These are phyloP conservation scores for Falcunculus frontatus DNA, from an alignment of 2,113 vertebrate genomes.

Conservation along the genomic window DNA sequence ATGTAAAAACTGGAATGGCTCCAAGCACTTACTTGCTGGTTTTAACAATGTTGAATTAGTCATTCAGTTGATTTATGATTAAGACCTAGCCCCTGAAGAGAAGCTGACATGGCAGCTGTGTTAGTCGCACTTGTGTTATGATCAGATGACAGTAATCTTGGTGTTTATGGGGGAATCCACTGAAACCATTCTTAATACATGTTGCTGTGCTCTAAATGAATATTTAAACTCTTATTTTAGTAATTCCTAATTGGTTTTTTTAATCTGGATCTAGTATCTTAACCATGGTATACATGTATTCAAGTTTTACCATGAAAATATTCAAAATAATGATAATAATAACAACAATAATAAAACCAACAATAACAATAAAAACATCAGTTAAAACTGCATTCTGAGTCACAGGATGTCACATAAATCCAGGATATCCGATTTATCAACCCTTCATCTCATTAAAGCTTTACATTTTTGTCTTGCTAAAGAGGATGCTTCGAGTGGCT, in stretches of 20 bases:
- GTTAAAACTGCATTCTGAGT: conserved; percentile 10
- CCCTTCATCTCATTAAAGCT: conserved; percentile 39
- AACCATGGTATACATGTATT: not conserved
- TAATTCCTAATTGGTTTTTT: not conserved
- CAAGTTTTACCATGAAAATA: not conserved
- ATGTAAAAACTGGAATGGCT: conserved; percentile 72
- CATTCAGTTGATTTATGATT: conserved; percentile 72
- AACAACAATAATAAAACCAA: not conserved
- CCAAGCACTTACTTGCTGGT: conserved; percentile 66
- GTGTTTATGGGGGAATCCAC: conserved; percentile 44
- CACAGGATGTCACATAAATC: conserved; percentile 3
- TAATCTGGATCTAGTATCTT: not conserved
- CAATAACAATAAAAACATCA: not conserved
- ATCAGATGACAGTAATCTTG: conserved; percentile 63
- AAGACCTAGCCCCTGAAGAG: conserved; percentile 63
- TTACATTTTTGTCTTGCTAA: conserved; percentile 33
- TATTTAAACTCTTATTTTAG: not conserved
- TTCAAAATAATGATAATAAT: not conserved
- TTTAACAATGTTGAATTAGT: conserved; percentile 73
- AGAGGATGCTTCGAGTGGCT: not conserved
- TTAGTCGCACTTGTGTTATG: conserved; percentile 50
- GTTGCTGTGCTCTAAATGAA: not conserved
- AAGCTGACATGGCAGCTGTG: conserved; percentile 61
- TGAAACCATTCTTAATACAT: conserved; percentile 5
- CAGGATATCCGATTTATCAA: conserved; percentile 33